A percentile compares a stretch with the other conserved stretches of the same genome.
Evolutionary conservation across 30 jellyfish, hydroid and myxozoan genomes (phyloP).

Genomic region (Chironex yamaguchii): DNA sequence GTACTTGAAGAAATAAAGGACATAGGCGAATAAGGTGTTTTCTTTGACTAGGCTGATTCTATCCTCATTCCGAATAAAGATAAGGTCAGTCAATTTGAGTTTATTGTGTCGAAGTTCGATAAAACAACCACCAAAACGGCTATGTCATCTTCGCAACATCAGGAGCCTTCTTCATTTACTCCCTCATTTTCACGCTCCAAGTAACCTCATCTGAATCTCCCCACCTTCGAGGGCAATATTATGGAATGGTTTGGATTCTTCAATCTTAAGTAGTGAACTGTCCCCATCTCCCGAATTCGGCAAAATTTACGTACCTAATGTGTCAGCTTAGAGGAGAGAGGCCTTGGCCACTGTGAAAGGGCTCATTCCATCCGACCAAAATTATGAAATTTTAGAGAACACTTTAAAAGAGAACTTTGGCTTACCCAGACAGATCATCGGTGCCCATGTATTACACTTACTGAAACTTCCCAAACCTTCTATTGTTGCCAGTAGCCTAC

Average conservation of each 20-base stretch:
- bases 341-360: slow-evolving; percentile 39
- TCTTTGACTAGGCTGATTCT: no score
- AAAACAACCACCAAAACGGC: no score
- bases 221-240: slow-evolving; percentile 46
- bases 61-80: no score
- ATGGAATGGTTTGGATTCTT: slow-evolving; percentile 49
- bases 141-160: no score
- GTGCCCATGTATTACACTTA: slow-evolving; percentile 22
- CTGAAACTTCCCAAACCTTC: slow-evolving; percentile 37
- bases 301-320: slow-evolving; percentile 29
- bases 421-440: slow-evolving; percentile 33
- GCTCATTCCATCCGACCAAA: slow-evolving; percentile 44
- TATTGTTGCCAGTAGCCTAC: slow-evolving; percentile 3
- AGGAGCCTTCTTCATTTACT: no score
- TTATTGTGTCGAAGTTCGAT: no score
- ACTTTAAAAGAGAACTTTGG: slow-evolving; percentile 42
- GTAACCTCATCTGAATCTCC: slow-evolving; percentile 33
- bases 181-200: slow-evolving; percentile 6
- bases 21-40: no score
- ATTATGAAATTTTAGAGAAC: slow-evolving; percentile 4
- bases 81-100: no score
- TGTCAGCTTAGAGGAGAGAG: slow-evolving; percentile 49
- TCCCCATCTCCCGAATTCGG: slow-evolving; percentile 41
- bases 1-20: no score
- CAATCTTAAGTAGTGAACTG: slow-evolving; percentile 48